These are phyloP conservation scores for Oryzias celebensis DNA, from an alignment of 2,113 vertebrate genomes.

Conservation along the genomic window DNA sequence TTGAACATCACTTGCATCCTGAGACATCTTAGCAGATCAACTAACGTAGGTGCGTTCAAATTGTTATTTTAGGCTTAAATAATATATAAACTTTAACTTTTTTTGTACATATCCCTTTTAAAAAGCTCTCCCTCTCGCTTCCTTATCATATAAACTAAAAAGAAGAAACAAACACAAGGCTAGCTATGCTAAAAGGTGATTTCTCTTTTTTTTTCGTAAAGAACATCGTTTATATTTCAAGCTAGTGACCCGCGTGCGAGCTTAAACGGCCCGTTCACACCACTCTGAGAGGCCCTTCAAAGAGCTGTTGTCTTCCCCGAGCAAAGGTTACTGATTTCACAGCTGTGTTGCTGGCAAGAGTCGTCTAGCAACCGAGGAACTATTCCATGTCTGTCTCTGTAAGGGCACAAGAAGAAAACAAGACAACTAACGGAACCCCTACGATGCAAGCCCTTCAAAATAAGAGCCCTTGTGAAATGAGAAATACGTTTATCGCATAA, in stretches of 20 bases:
- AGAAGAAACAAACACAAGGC: constrained; percentile 31
- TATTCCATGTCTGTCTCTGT: neutral
- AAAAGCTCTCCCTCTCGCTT: constrained; percentile 3
- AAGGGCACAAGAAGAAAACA: too few relatives aligned
- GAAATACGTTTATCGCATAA: accelerated
- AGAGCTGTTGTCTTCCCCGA: neutral
- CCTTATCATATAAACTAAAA: constrained; percentile 18
- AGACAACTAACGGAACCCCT: too few relatives aligned
- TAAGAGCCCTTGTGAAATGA: neutral
- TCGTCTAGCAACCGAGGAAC: constrained; percentile 76
- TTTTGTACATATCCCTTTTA: constrained; percentile 26
- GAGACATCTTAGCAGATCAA: constrained; percentile 53
- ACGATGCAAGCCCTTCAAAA: constrained; percentile 21
- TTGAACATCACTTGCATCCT: constrained; percentile 65
- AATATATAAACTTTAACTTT: constrained; percentile 28
- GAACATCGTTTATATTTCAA: too few relatives aligned
- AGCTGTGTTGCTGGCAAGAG: constrained; percentile 40
- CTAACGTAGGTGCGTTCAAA: constrained; percentile 15
- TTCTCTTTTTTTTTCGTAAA: too few relatives aligned
- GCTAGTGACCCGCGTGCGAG: neutral
- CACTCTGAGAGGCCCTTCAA: neutral
- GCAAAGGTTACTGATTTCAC: constrained; percentile 27
- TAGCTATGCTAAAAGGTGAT: constrained; percentile 28
- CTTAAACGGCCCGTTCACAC: neutral
- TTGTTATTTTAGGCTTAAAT: constrained; percentile 23